These are phyloP conservation scores for Leptestheria dahalacensis DNA, from an alignment of 1,140 invertebrate species.

Conservation along the genomic window DNA sequence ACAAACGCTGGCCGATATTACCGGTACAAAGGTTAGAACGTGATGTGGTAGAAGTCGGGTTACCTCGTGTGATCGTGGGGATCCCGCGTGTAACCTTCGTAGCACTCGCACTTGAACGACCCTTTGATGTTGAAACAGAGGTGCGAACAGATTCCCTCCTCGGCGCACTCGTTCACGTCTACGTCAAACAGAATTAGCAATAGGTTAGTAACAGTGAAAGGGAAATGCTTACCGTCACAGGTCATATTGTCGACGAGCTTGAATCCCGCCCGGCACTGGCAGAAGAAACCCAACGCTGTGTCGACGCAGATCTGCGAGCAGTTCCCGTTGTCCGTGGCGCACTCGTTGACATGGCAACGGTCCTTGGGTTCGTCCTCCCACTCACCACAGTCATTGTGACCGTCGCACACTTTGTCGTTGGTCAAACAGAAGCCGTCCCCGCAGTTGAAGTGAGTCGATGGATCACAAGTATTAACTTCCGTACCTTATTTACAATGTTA, in stretches of 20 bases:
- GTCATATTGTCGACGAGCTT: constrained; percentile 51
- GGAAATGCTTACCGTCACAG: constrained; percentile 48
- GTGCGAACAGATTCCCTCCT: constrained; percentile 80
- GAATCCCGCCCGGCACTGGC: constrained; percentile 59
- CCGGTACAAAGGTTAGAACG: no score
- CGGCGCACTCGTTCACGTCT: constrained; percentile 87
- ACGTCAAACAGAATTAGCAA: no score
- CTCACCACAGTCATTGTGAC: constrained; percentile 62
- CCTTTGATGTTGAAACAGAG: constrained; percentile 80
- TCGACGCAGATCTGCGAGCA: constrained; percentile 70
- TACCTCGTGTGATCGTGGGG: constrained; percentile 53
- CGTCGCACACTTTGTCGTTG: constrained; percentile 56
- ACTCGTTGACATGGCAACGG: constrained; percentile 61
- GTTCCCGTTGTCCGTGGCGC: constrained; percentile 61
- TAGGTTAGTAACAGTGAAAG: constrained; percentile 2
- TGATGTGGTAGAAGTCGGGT: neutral
- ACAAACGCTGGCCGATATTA: no score
- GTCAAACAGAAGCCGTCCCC: constrained; percentile 61
- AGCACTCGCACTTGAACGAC: constrained; percentile 82
- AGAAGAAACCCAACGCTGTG: constrained; percentile 55
- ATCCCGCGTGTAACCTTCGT: constrained; percentile 68
- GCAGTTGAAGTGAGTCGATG: constrained; percentile 60
- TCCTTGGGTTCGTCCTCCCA: constrained; percentile 61
- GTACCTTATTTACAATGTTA: no score
- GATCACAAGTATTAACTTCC: constrained; percentile 40